Conservation (phyloP, 2,113 vertebrate genomes). For the Thymallus thymallus region DNA sequence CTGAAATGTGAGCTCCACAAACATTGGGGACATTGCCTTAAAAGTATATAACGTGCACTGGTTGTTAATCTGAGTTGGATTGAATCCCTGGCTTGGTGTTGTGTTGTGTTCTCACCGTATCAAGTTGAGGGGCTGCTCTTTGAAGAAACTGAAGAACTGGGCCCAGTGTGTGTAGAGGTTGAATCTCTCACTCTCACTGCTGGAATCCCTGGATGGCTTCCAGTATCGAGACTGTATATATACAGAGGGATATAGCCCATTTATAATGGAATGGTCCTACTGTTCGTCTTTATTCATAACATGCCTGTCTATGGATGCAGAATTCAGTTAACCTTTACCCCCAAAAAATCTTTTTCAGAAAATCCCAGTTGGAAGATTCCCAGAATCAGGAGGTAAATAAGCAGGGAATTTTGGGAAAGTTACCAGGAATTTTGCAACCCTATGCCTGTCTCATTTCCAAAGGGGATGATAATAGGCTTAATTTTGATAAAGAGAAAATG, state of each 20-base stretch:
- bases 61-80: background rate
- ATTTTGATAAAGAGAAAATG: too few species aligned
- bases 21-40: background rate
- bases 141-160: conserved; percentile 87
- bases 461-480: too few species aligned
- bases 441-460: too few species aligned
- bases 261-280: background rate
- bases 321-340: too few species aligned
- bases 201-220: conserved; percentile 77
- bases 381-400: too few species aligned
- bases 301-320: too few species aligned
- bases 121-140: conserved; percentile 92
- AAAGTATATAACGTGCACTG: background rate
- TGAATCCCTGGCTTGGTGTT: too few species aligned
- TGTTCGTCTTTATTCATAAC: too few species aligned
- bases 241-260: conserved; percentile 16
- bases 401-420: too few species aligned
- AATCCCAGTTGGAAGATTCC: background rate
- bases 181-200: conserved; percentile 84
- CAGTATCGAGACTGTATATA: conserved; percentile 87
- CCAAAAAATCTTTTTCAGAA: too few species aligned
- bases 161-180: conserved; percentile 87
- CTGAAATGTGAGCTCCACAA: too few species aligned
- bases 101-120: conserved; percentile 77
- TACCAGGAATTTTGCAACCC: too few species aligned